Evolutionary conservation across 2,888 invertebrate genomes (phyloP).

Genomic region (Pantelozetes paolii): DNA sequence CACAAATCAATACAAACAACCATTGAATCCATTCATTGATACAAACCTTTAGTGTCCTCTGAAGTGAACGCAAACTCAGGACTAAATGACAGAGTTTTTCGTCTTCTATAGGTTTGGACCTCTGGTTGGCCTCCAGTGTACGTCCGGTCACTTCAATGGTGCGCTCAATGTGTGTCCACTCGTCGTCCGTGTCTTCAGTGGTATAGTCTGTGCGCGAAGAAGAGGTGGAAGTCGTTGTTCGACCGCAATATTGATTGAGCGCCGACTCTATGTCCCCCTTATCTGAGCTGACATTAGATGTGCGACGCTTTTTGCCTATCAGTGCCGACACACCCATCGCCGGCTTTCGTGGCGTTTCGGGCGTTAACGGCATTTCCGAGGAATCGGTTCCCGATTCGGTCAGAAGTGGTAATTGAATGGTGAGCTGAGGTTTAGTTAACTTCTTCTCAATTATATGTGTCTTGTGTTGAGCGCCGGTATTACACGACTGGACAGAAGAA

Average conservation of each 20-base stretch:
- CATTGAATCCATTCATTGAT: background rate
- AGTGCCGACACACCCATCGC: slow-evolving; percentile 53
- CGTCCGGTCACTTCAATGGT: background rate
- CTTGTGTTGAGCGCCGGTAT: slow-evolving; percentile 37
- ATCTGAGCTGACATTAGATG: slow-evolving; percentile 45
- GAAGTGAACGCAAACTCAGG: background rate
- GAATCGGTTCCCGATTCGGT: slow-evolving; percentile 42
- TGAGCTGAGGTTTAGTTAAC: slow-evolving; percentile 44
- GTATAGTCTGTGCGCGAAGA: background rate
- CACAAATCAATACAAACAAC: too few relatives aligned
- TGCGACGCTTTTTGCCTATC: slow-evolving; percentile 52
- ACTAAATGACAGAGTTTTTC: slow-evolving; percentile 17
- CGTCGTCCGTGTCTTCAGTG: slow-evolving; percentile 20
- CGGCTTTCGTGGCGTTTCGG: slow-evolving; percentile 49
- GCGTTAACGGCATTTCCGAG: slow-evolving; percentile 36
- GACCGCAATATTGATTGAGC: background rate
- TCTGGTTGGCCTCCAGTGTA: background rate
- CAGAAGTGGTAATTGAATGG: slow-evolving; percentile 44
- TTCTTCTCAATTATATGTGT: slow-evolving; percentile 42
- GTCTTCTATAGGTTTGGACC: background rate
- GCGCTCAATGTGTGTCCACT: background rate
- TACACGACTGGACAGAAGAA: slow-evolving; percentile 38
- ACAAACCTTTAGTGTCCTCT: slow-evolving; percentile 5
- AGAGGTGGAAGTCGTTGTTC: background rate
- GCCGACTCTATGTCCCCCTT: slow-evolving; percentile 38